Evolutionary conservation across 2,113 vertebrate species (phyloP).

Genomic region (Chrysochloris asiatica): DNA sequence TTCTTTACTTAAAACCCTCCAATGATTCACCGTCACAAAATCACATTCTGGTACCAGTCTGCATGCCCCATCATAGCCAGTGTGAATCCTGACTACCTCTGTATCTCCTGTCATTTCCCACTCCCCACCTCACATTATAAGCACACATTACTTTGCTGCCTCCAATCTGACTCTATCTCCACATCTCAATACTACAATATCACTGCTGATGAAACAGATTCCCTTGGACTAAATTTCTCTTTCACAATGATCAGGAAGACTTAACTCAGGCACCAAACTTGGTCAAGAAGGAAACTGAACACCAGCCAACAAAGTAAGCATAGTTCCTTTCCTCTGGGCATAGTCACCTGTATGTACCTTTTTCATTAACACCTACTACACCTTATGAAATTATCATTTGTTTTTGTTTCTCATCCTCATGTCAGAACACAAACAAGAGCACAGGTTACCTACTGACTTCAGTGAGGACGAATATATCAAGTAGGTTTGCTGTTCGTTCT

Average conservation of each 20-base stretch:
- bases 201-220: not conserved
- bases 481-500: too few species aligned
- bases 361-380: not conserved
- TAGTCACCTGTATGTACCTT: too few species aligned
- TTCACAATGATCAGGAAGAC: not conserved
- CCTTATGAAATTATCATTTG: not conserved
- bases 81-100: too few species aligned
- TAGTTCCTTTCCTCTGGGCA: not conserved
- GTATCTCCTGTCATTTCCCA: too few species aligned
- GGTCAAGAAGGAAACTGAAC: not conserved
- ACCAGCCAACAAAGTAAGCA: not conserved
- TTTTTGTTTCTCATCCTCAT: conserved; percentile 12
- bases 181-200: not conserved
- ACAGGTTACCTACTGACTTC: not conserved
- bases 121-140: not conserved
- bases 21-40: not conserved
- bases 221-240: too few species aligned
- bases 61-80: not conserved
- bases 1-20: too few species aligned
- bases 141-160: not conserved
- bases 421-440: conserved; percentile 21
- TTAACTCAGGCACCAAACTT: not conserved
- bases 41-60: not conserved
- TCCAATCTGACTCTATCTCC: too few species aligned
- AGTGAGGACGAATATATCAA: not conserved